Percentiles rank a stretch among this genome's conserved stretches.
Conservation (phyloP, 2,888 invertebrate species). For the Acleris literana region DNA sequence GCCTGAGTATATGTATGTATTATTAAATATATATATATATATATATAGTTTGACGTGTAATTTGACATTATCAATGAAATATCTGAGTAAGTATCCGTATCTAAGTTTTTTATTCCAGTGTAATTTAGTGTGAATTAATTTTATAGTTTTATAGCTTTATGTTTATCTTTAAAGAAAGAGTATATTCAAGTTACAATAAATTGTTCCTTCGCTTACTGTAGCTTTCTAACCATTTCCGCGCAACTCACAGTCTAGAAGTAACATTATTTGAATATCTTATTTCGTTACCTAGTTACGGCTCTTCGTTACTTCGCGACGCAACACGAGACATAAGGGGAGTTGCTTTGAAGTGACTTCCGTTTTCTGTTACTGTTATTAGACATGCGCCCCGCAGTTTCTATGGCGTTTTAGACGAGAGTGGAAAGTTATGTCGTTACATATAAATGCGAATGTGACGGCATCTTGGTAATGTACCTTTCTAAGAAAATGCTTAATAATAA, state of each 20-base stretch:
- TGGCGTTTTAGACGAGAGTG: conserved; percentile 39
- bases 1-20: no score
- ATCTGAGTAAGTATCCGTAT: no score
- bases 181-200: no score
- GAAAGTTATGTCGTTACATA: conserved; percentile 42
- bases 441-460: conserved; percentile 38
- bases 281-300: conserved; percentile 34
- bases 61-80: no score
- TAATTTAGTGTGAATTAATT: no score
- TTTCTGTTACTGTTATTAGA: conserved; percentile 42
- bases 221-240: no score
- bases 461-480: conserved; percentile 14
- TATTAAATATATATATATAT: no score
- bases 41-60: no score
- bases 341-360: conserved; percentile 43
- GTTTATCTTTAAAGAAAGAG: no score
- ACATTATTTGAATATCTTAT: conserved; percentile 24
- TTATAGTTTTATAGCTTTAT: no score
- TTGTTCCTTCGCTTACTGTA: no score
- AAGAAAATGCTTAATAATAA: background rate
- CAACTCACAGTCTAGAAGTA: background rate
- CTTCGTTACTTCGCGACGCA: conserved; percentile 35
- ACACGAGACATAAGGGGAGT: conserved; percentile 40
- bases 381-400: conserved; percentile 39
- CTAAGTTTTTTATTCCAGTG: no score